Conservation (phyloP, 1,140 invertebrate genomes). For the Chrysomallon squamiferum region DNA sequence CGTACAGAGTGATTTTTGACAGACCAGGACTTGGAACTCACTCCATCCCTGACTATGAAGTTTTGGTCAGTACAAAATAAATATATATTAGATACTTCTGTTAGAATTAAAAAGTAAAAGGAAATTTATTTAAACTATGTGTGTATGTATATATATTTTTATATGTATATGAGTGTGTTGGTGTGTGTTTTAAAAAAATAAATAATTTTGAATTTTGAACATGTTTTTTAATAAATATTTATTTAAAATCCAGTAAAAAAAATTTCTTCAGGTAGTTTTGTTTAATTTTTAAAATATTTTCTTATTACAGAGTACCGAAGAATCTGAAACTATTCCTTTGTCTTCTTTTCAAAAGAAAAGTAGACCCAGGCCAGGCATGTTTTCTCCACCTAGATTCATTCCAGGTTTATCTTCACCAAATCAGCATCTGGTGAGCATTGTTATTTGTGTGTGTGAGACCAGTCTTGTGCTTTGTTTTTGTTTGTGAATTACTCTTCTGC, state of each 20-base stretch:
- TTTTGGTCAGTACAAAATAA: slow-evolving; percentile 72
- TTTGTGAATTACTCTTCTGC: background rate
- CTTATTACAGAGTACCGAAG: slow-evolving; percentile 78
- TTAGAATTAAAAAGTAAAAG: no score
- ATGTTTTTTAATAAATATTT: no score
- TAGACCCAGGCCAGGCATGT: slow-evolving; percentile 70
- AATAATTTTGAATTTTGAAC: no score
- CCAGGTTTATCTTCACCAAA: slow-evolving; percentile 64
- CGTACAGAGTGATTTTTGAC: slow-evolving; percentile 98
- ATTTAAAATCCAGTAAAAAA: no score
- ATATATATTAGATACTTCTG: no score
- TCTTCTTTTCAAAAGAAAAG: slow-evolving; percentile 85
- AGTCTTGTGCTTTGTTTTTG: background rate
- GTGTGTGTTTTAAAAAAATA: no score
- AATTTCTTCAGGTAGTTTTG: no score
- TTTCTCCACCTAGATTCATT: slow-evolving; percentile 68
- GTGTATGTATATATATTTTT: no score
- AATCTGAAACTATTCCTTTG: slow-evolving; percentile 87
- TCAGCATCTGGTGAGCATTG: slow-evolving; percentile 62
- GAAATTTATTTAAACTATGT: no score
- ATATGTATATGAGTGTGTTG: no score
- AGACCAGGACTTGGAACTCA: slow-evolving; percentile 91
- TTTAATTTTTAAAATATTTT: no score
- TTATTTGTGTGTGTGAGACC: background rate
- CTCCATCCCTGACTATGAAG: slow-evolving; percentile 96